Evolutionary conservation across 1,140 invertebrate genomes (phyloP).

Genomic region (Pentalonia nigronervosa): DNA sequence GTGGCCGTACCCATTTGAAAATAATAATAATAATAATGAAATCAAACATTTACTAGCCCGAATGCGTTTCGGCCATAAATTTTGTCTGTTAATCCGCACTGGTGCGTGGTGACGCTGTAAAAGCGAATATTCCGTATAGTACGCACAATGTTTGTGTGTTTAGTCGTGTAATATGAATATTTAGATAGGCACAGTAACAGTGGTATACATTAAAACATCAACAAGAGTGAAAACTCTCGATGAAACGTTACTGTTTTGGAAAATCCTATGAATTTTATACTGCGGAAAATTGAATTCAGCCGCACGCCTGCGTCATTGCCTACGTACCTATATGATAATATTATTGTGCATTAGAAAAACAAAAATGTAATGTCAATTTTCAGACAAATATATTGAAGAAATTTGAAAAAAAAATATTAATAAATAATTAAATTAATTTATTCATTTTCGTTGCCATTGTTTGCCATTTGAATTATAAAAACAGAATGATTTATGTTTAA

Average conservation of each 20-base stretch:
- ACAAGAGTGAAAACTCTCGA: not conserved
- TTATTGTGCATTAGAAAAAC: not conserved
- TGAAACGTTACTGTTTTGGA: not conserved
- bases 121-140: not conserved
- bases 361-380: not conserved
- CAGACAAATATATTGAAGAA: not conserved
- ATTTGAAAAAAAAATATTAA: not conserved
- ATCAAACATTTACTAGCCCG: not conserved
- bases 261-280: not conserved
- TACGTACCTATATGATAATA: no score
- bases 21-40: not conserved
- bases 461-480: not conserved
- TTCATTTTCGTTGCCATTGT: not conserved
- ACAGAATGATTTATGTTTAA: not conserved
- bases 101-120: not conserved
- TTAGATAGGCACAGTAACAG: not conserved
- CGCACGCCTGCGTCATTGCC: no score
- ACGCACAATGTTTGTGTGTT: not conserved
- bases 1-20: not conserved
- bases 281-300: no score
- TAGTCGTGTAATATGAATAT: not conserved
- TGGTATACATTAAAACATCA: not conserved
- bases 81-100: not conserved
- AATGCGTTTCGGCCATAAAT: conserved; percentile 8
- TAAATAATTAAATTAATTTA: not conserved